A percentile compares a stretch with the other conserved stretches of the same genome.
Conservation (phyloP, 2,888 invertebrate genomes). For the Teleogryllus oceanicus region DNA sequence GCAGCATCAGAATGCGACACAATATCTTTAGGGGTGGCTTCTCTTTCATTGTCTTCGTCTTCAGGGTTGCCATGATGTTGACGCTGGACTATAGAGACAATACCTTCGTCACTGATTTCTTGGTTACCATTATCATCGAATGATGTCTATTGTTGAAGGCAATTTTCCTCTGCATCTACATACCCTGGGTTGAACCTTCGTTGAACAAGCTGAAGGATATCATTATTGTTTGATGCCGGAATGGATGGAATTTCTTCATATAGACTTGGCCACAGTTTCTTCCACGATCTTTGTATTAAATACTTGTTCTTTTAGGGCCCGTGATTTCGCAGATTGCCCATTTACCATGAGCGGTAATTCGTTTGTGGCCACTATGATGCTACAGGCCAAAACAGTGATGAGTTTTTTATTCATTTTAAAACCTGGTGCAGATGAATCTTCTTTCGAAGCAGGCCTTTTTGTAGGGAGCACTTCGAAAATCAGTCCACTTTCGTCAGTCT, state of each 20-base stretch:
- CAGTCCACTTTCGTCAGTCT: too few species aligned
- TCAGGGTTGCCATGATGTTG: background rate
- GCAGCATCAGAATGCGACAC: background rate
- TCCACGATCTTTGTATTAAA: conserved; percentile 20
- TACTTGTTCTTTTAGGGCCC: background rate
- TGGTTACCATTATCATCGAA: conserved; percentile 12
- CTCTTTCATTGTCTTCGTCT: background rate
- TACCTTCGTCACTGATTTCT: conserved; percentile 1
- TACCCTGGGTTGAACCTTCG: background rate
- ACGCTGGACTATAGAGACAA: background rate
- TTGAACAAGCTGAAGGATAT: conserved; percentile 18
- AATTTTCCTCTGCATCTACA: conserved; percentile 22
- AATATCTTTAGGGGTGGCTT: background rate
- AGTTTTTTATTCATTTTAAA: too few species aligned
- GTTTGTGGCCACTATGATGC: too few species aligned
- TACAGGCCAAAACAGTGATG: too few species aligned
- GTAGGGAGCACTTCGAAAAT: too few species aligned
- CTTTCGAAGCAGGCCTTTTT: too few species aligned
- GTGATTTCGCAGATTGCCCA: too few species aligned
- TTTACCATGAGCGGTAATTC: too few species aligned
- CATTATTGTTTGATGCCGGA: background rate
- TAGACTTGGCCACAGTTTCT: conserved; percentile 5
- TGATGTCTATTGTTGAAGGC: background rate
- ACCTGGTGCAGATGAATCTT: too few species aligned
- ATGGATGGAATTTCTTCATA: conserved; percentile 19